These are phyloP conservation scores for Tenrec ecaudatus DNA, from an alignment of 2,113 vertebrate genomes.

Conservation along the genomic window DNA sequence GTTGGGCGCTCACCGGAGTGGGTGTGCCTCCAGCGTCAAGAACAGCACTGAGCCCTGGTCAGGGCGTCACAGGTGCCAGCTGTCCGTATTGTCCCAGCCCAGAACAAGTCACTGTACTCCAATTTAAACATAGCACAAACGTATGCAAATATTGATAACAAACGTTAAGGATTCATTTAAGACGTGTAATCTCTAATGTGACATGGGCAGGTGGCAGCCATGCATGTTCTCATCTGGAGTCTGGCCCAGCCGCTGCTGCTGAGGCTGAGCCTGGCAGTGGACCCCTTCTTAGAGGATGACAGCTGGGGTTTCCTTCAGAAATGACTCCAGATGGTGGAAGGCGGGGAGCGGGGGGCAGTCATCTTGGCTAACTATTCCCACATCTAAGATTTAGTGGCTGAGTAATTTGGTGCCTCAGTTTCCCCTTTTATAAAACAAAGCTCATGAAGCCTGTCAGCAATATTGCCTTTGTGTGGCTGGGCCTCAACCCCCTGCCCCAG, in stretches of 20 bases:
- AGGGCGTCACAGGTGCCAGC: too few relatives aligned
- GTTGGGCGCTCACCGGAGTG: too few relatives aligned
- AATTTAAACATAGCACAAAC: too few relatives aligned
- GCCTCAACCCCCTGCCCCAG: too few relatives aligned
- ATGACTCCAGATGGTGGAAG: neutral
- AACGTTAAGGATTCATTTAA: too few relatives aligned
- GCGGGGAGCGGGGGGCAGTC: fast-evolving
- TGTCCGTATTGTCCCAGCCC: too few relatives aligned
- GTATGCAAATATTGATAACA: too few relatives aligned
- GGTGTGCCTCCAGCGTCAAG: neutral
- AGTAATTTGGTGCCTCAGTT: neutral
- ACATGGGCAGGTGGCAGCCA: too few relatives aligned
- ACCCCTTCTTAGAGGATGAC: neutral
- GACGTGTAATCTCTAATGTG: too few relatives aligned
- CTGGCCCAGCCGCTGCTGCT: neutral
- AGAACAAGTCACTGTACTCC: too few relatives aligned
- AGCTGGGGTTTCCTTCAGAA: neutral
- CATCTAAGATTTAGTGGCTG: fast-evolving
- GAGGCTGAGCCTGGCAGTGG: neutral
- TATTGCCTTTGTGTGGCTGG: too few relatives aligned
- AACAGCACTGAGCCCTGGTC: neutral
- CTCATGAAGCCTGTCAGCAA: fast-evolving
- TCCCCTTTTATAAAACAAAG: neutral
- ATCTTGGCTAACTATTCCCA: neutral
- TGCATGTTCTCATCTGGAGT: neutral